Base-by-base conservation (phyloP, 2,888 invertebrate genomes). In the Geotrupes spiniger region DNA sequence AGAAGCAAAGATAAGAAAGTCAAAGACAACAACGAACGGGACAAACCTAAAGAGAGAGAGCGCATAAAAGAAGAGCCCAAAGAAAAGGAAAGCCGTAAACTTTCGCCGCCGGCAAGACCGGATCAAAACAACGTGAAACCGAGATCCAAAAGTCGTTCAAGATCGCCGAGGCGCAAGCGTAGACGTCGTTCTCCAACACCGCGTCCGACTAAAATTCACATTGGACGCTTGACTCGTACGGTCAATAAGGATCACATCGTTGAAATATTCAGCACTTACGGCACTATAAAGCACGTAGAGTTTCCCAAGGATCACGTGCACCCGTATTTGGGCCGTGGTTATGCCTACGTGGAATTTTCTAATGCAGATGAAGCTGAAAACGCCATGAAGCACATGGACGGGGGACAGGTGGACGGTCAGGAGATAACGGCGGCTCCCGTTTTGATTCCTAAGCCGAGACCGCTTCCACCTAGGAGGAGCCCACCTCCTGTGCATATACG, bases 301-400 rank as follows among this genome's bases (percentile, higher is more conserved):
- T 89, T 94, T 68, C 92, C 92, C 0, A 79, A 82, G 53, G 97
- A 98, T 65, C 84, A 95, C 55, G 77, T 87, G 45, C 96, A 98
- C 72, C 84, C 87, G 0, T 87, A 89, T 66, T 82, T 92, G 59
- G 90, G 92, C n/a, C 82, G 92, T 17, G 95, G 96, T 1, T 92
- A 91, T 73, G 95, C 94, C 8, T 98, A 97, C 71, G 90, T 99
- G 1, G 98, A 99, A 66, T 99, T 89, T 74, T 87, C 84, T 57
- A 92, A 85, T 44, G 80, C 94, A 0, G 97, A 97, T 59, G 96
- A 97, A 72, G 97, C 98, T 12, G 96, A 97, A 70, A 94, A 95
- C 72, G 98, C 98, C 1, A 92, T 98, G 85, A 97, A 97, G 73
- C 94, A 97, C 68, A 98, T 99, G 98, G 97, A 99, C 75, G 98